A percentile compares a stretch with the other conserved stretches of the same genome.
Evolutionary conservation across 2,888 invertebrate species (phyloP).

Genomic region (Polymixis flavicincta): DNA sequence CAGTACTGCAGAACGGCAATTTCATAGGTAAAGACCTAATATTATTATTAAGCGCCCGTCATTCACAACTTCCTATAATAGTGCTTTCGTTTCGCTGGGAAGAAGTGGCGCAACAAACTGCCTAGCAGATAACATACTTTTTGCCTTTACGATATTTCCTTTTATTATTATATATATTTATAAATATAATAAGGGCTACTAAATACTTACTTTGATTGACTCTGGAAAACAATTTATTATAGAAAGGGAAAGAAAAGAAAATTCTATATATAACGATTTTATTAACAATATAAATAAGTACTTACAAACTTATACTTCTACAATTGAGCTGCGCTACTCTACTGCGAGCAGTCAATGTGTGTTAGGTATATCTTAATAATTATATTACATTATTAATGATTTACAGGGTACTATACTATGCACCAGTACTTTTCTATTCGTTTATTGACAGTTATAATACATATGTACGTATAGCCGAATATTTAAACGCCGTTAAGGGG

Average conservation of each 20-base stretch:
- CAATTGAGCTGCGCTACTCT: constrained; percentile 90
- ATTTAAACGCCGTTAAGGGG: constrained; percentile 47
- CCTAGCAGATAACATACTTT: neutral
- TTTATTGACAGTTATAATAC: constrained; percentile 60
- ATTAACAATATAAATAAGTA: constrained; percentile 91
- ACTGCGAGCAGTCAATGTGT: constrained; percentile 89
- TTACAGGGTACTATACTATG: constrained; percentile 79
- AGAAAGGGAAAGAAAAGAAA: constrained; percentile 62
- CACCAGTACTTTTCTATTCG: constrained; percentile 77
- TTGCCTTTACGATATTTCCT: neutral
- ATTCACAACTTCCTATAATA: too few species aligned
- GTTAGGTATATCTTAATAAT: constrained; percentile 72
- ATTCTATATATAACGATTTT: constrained; percentile 89
- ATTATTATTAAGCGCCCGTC: too few species aligned
- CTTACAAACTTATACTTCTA: constrained; percentile 89
- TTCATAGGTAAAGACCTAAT: too few species aligned
- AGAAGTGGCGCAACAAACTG: too few species aligned
- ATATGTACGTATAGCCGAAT: constrained; percentile 62
- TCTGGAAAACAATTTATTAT: neutral
- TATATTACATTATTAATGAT: constrained; percentile 68
- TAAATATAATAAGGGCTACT: too few species aligned
- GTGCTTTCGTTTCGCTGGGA: too few species aligned
- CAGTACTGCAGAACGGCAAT: too few species aligned
- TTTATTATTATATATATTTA: too few species aligned
- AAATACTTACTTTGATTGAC: neutral